A percentile compares a stretch with the other conserved stretches of the same genome.
Evolutionary conservation across 2,888 invertebrate genomes (phyloP).

Genomic region (Hartigia nigra): DNA sequence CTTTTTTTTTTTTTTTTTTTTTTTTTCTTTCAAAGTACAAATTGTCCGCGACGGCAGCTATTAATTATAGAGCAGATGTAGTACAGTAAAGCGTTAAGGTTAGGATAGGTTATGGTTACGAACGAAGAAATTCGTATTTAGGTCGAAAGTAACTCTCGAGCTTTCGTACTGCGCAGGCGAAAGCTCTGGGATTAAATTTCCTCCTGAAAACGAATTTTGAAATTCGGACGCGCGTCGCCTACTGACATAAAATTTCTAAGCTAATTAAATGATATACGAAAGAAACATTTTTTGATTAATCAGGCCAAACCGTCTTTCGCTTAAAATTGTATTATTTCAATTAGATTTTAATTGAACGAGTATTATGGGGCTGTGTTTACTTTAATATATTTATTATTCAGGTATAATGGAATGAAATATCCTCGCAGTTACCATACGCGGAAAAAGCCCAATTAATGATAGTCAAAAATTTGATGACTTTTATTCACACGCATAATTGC

Average conservation of each 20-base stretch:
- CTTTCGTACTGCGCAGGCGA: conserved; percentile 6
- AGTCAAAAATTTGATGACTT: not conserved
- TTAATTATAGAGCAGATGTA: conserved; percentile 8
- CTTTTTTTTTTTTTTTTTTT: not conserved
- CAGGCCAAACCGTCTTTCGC: conserved; percentile 32
- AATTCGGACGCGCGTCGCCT: not conserved
- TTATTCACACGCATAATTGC: not conserved
- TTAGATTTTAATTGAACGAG: conserved; percentile 19
- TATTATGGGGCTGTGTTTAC: conserved; percentile 49
- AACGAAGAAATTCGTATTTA: not conserved
- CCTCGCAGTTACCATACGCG: not conserved
- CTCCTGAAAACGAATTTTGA: not conserved
- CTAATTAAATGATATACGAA: not conserved
- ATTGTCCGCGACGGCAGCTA: conserved; percentile 41
- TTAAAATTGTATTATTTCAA: conserved; percentile 10
- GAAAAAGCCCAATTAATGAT: not conserved
- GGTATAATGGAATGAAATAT: not conserved
- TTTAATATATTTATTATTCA: conserved; percentile 13
- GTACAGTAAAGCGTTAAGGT: not conserved
- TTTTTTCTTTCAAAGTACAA: conserved; percentile 13
- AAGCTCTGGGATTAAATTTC: not conserved
- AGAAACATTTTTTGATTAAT: conserved; percentile 12
- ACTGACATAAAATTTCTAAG: not conserved
- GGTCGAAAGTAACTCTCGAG: not conserved
- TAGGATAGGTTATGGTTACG: conserved; percentile 2